Evolutionary conservation across 2,797 vertebrate species (phyloP), one percentile per base, ranked within the genome.

Genomic region (Schizopygopsis pylzovi): DNA sequence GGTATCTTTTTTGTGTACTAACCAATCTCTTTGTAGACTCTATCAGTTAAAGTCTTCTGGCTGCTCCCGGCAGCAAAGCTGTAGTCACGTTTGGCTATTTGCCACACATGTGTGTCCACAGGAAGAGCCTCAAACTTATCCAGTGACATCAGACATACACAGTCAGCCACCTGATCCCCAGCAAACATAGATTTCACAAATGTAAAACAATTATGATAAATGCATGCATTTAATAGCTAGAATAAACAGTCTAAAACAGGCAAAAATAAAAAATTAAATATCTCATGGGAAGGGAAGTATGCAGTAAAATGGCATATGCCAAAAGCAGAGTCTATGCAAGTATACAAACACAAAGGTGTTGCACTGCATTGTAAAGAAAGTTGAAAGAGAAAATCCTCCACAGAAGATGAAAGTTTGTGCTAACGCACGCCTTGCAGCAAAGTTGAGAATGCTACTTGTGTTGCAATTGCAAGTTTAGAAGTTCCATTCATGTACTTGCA

Each of bases 41-140:
- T 96, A 16, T 96, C 95, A 0, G 97, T 98, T 67, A 97, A 94
- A 79, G 92, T 96, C 90, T 96, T 97, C 84, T 95, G 91, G 41
- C 89, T 87, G 0, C 84, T 93, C 56, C 93, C 93, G 47, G 95
- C 87, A 0, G 85, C 88, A 78, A 93, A 92, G 1, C 89, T 90
- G 0, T 99, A 99, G 92, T 97, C 96, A 47, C 96, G 95, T 61
- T 92, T 96, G 0, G 97, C 97, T 0, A 99, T 97, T 90, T 97
- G 97, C 98, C 97, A 98, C 70, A 99, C 91, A 0, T 99, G 98
- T 10, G 98, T 96, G 75, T 99, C 98, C 85, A 99, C 92, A 0
- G 98, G 98, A 61, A 99, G 96, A 0, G 97, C 97, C 25, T 97
- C 96, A 0, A 95, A 79, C 89, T 99, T 99, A 93, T 99, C 96